Evolutionary conservation across 2,113 vertebrate species (phyloP).

Genomic region (Callopanchax toddi): DNA sequence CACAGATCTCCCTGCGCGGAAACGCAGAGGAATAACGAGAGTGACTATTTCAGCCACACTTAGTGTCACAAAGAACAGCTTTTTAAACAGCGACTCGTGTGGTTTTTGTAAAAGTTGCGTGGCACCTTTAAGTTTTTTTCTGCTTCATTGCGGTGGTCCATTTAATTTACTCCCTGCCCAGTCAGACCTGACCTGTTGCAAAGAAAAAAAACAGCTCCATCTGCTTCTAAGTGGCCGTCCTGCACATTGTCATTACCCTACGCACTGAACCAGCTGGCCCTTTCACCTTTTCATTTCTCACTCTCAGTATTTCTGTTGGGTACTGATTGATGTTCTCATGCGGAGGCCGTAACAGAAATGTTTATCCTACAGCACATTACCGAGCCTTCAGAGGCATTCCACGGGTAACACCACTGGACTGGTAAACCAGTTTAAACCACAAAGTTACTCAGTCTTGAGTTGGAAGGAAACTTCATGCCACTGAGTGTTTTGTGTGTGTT

Average conservation of each 20-base stretch:
- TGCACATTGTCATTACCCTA: conserved; percentile 63
- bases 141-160: not conserved
- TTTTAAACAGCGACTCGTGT: conserved; percentile 9
- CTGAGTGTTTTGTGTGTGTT: conserved; percentile 27
- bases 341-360: conserved; percentile 55
- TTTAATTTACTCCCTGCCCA: conserved; percentile 27
- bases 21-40: conserved; percentile 20
- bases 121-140: not conserved
- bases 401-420: conserved; percentile 49
- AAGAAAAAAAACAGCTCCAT: conserved; percentile 28
- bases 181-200: conserved; percentile 45
- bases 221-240: conserved; percentile 32
- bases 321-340: conserved; percentile 51
- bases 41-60: conserved; percentile 23
- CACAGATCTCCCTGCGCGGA: conserved; percentile 59
- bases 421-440: conserved; percentile 62
- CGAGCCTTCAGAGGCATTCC: conserved; percentile 51
- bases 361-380: conserved; percentile 55
- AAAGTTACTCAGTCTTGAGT: conserved; percentile 57
- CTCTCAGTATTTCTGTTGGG: conserved; percentile 41
- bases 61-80: conserved; percentile 5
- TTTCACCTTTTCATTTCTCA: conserved; percentile 61
- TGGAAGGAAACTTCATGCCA: conserved; percentile 40
- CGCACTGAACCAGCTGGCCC: conserved; percentile 53
- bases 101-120: conserved; percentile 5